A percentile compares a stretch with the other conserved stretches of the same genome.
Conservation (phyloP, 2,888 invertebrate species). For the Drosophila subquinaria region DNA sequence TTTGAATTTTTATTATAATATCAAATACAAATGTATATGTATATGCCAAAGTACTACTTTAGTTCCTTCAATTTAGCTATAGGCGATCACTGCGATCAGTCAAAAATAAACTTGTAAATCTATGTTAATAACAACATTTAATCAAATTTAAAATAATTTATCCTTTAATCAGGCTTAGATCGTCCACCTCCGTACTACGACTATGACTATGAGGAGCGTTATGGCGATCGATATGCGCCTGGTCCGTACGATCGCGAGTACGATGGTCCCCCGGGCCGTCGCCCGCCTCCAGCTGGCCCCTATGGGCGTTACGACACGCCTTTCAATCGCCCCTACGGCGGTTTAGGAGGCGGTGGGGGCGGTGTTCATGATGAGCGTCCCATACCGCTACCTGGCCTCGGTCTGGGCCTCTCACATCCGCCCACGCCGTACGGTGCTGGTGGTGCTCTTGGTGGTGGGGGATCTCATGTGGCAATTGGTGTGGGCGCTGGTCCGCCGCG, state of each 20-base stretch:
- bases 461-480: slow-evolving; percentile 61
- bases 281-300: slow-evolving; percentile 68
- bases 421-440: slow-evolving; percentile 62
- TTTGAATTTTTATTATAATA: no score
- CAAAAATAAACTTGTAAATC: slow-evolving; percentile 11
- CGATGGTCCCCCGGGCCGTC: slow-evolving; percentile 79
- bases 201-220: slow-evolving; percentile 84
- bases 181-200: slow-evolving; percentile 84
- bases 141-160: background rate
- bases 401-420: slow-evolving; percentile 67
- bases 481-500: slow-evolving; percentile 85
- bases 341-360: slow-evolving; percentile 55
- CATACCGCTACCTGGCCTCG: slow-evolving; percentile 70
- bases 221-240: slow-evolving; percentile 72
- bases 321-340: slow-evolving; percentile 82
- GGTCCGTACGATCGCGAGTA: slow-evolving; percentile 84
- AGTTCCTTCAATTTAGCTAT: background rate
- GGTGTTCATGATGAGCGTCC: slow-evolving; percentile 74
- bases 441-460: slow-evolving; percentile 26
- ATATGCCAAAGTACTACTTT: slow-evolving; percentile 25
- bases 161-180: slow-evolving; percentile 77
- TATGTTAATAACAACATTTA: background rate
- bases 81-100: slow-evolving; percentile 13
- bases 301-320: slow-evolving; percentile 84
- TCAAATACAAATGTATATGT: no score